Conservation (phyloP, 2,888 invertebrate genomes). For the Nemapogon koenigi region DNA sequence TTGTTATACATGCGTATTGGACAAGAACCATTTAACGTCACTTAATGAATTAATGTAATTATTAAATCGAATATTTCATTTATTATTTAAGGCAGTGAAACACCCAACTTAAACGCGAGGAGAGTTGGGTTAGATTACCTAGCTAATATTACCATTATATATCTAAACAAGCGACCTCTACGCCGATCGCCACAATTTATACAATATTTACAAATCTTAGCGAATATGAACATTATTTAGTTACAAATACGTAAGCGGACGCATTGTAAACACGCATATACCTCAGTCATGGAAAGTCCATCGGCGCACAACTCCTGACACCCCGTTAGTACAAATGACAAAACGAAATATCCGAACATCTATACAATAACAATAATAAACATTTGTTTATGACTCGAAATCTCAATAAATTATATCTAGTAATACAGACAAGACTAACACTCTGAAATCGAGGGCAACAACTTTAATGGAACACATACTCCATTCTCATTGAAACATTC, state of each 20-base stretch:
- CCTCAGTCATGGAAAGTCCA: constrained; percentile 60
- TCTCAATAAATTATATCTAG: constrained; percentile 42
- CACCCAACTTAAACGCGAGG: constrained; percentile 62
- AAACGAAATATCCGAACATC: constrained; percentile 45
- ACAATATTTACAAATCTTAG: constrained; percentile 62
- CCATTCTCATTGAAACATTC: background rate
- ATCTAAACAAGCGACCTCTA: constrained; percentile 59
- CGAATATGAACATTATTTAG: constrained; percentile 2
- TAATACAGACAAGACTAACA: constrained; percentile 49
- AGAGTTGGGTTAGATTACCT: constrained; percentile 63
- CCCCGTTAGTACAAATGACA: constrained; percentile 44
- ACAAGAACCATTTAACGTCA: too few species aligned
- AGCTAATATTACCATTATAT: constrained; percentile 62
- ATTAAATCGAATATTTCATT: constrained; percentile 44
- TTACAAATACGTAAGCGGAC: constrained; percentile 46
- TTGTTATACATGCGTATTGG: background rate
- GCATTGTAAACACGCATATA: constrained; percentile 23
- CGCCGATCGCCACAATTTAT: constrained; percentile 53
- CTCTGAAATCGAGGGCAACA: constrained; percentile 46
- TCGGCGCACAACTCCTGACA: constrained; percentile 52
- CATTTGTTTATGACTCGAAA: constrained; percentile 42
- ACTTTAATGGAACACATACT: constrained; percentile 31
- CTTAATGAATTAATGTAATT: constrained; percentile 54
- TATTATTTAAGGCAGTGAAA: constrained; percentile 65
- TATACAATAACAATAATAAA: constrained; percentile 60